phyloP scores from a whole-genome alignment of 2,888 invertebrate genomes.

The Athalia circularis region DNA sequence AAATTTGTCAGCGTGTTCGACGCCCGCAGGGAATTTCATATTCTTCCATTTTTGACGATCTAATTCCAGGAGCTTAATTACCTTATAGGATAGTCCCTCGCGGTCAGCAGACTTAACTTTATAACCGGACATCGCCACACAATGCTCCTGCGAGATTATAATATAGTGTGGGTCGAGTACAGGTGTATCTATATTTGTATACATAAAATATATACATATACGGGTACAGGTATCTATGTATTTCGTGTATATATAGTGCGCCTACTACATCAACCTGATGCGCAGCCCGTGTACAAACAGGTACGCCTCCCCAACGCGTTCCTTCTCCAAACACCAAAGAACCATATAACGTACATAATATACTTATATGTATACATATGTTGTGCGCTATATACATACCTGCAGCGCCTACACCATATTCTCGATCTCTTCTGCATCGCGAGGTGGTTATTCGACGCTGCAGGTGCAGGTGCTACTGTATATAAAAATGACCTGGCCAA shows the following conservation, averaged over 20 bases:
- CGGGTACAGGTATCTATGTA: too few species aligned
- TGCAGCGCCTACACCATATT: slow-evolving; percentile 1
- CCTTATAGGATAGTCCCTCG: slow-evolving; percentile 53
- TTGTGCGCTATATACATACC: background rate
- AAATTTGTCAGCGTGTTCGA: slow-evolving; percentile 40
- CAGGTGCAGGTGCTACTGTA: background rate
- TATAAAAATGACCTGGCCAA: too few species aligned
- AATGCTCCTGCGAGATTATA: too few species aligned
- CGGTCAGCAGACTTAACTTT: background rate
- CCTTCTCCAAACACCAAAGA: background rate
- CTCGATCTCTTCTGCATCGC: background rate
- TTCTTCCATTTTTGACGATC: slow-evolving; percentile 60
- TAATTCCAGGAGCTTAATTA: slow-evolving; percentile 70
- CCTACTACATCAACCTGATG: too few species aligned
- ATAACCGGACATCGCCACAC: background rate
- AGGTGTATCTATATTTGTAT: too few species aligned
- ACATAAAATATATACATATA: too few species aligned
- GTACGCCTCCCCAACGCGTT: background rate
- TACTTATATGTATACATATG: background rate
- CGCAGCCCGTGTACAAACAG: background rate
- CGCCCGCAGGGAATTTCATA: slow-evolving; percentile 62
- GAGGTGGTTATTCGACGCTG: background rate
- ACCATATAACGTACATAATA: background rate
- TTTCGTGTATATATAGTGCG: too few species aligned
- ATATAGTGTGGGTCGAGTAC: too few species aligned